A percentile compares a stretch with the other conserved stretches of the same genome.
Conservation (phyloP, 2,113 vertebrate genomes). For the Onychostoma macrolepis region DNA sequence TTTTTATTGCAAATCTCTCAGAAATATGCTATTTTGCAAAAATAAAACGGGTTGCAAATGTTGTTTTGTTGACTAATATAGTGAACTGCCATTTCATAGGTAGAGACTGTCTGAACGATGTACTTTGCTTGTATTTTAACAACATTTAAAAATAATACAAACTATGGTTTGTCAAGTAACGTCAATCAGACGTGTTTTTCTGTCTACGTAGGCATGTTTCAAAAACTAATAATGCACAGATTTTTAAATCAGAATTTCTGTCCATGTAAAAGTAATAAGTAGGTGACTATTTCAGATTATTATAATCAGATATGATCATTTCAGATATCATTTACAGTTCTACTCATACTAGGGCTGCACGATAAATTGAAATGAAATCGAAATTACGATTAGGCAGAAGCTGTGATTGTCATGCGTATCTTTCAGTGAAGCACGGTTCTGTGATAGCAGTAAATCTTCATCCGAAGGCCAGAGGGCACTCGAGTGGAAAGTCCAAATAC, state of each 20-base stretch:
- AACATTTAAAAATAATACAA: neutral
- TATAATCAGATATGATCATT: no score
- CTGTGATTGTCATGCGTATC: no score
- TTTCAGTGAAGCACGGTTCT: no score
- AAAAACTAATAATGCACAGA: neutral
- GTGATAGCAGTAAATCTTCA: no score
- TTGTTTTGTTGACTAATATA: neutral
- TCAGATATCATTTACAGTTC: no score
- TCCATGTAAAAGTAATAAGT: neutral
- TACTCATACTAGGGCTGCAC: no score
- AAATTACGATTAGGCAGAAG: no score
- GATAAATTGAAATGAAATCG: no score
- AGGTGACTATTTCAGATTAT: no score
- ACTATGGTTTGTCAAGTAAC: no score
- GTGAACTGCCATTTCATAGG: neutral
- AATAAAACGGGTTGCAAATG: neutral
- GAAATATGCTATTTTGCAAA: neutral
- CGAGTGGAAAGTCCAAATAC: no score
- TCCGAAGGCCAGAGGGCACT: no score
- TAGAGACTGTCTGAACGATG: neutral
- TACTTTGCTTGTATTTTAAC: neutral
- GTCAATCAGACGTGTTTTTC: neutral
- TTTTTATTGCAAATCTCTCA: neutral
- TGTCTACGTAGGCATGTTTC: neutral
- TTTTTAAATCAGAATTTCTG: neutral